These are phyloP conservation scores for Phaenicophaeus curvirostris DNA, from an alignment of 2,797 vertebrate species.

Conservation along the genomic window DNA sequence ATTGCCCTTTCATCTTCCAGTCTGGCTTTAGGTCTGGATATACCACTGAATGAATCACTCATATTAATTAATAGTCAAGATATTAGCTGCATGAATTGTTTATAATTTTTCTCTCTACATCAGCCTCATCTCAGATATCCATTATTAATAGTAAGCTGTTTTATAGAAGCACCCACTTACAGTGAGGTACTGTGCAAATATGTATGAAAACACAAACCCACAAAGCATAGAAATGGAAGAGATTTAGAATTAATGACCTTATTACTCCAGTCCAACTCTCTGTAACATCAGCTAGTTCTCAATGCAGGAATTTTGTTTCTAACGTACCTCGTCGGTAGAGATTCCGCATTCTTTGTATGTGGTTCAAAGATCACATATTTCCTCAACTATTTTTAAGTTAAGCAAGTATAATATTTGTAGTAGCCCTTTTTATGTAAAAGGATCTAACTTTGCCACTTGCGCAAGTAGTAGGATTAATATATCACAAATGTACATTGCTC, in stretches of 20 bases:
- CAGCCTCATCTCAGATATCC: neutral
- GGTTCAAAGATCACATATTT: neutral
- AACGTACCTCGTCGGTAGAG: neutral
- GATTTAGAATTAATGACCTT: neutral
- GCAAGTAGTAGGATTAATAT: neutral
- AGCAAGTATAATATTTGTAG: neutral
- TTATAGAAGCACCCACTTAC: neutral
- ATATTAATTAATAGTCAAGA: constrained; percentile 46
- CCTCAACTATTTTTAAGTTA: neutral
- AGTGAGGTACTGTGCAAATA: neutral
- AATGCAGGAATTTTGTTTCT: neutral
- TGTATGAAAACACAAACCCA: neutral
- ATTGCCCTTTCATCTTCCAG: constrained; percentile 42
- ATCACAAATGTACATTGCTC: neutral
- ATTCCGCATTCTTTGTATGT: neutral
- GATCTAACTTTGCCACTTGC: neutral
- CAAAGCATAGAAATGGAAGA: neutral
- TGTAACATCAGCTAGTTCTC: neutral
- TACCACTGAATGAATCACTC: constrained; percentile 14
- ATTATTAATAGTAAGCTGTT: neutral
- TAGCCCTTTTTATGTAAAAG: neutral
- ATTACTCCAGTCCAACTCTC: neutral
- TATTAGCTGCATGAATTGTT: constrained; percentile 41
- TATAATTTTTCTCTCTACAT: neutral
- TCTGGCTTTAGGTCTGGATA: constrained; percentile 30